phyloP scores from a whole-genome alignment of 1,140 invertebrate species.

The Hyles euphorbiae region DNA sequence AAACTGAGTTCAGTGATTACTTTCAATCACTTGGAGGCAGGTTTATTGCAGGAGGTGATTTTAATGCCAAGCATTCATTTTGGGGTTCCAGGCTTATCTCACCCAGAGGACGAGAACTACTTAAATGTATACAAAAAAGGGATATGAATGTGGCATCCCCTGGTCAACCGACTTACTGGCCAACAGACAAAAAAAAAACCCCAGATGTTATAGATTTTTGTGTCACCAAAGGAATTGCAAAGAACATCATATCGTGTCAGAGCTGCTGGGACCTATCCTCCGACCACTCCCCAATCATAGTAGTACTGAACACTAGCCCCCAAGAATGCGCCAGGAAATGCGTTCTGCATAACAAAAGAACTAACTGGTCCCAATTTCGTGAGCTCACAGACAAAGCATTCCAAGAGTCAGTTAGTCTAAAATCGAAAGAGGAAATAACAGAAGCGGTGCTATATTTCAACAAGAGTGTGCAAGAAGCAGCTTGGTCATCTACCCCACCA shows the following conservation, averaged over 20 bases:
- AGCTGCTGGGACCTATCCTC: conserved; percentile 9
- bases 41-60: conserved; percentile 47
- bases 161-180: neutral
- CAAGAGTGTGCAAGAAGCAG: conserved; percentile 6
- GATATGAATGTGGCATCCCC: too few species aligned
- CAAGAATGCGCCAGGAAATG: too few species aligned
- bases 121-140: too few species aligned
- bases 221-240: conserved; percentile 1
- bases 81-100: conserved; percentile 35
- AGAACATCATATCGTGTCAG: conserved; percentile 1
- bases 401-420: neutral
- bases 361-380: neutral
- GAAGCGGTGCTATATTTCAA: neutral
- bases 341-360: too few species aligned
- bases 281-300: conserved; percentile 9
- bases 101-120: conserved; percentile 20
- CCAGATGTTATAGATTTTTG: conserved; percentile 8
- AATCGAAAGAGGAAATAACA: conserved; percentile 4
- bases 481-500: conserved; percentile 4
- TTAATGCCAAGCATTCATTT: conserved; percentile 35
- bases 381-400: neutral
- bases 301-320: too few species aligned
- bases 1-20: conserved; percentile 33
- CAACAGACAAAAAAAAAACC: conserved; percentile 7
- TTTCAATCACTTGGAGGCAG: conserved; percentile 42